Conservation (phyloP, 35 echinoderm and acorn worm genomes). For the Anneissia japonica region DNA sequence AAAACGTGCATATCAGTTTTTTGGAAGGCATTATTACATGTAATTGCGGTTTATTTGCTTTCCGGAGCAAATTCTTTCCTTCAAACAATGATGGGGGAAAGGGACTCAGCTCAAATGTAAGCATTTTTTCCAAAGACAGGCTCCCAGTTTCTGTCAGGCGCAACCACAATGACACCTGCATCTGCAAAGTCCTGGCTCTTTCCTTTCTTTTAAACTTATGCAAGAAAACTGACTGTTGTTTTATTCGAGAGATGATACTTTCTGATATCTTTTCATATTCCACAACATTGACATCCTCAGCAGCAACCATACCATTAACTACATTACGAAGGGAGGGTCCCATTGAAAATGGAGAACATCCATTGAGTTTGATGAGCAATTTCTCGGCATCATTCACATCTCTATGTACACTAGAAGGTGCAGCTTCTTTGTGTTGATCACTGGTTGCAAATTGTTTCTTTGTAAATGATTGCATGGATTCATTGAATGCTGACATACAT, state of each 20-base stretch:
- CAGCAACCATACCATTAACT: conserved; percentile 38
- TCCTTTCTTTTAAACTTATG: conserved; percentile 21
- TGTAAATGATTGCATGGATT: conserved; percentile 51
- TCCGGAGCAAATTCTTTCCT: conserved; percentile 6
- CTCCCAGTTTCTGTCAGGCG: conserved; percentile 24
- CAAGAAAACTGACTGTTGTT: conserved; percentile 12
- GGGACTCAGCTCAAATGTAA: conserved; percentile 32
- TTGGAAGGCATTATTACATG: background rate
- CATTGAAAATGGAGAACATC: conserved; percentile 11
- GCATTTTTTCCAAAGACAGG: conserved; percentile 18
- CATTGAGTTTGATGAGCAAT: conserved; percentile 3
- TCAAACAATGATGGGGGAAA: conserved; percentile 32
- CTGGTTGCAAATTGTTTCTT: conserved; percentile 33
- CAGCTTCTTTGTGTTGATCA: conserved; percentile 48
- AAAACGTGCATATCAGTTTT: conserved; percentile 6
- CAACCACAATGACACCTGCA: background rate
- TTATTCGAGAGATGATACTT: conserved; percentile 29
- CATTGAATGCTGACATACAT: conserved; percentile 20
- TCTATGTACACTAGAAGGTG: conserved; percentile 9
- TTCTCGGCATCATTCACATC: conserved; percentile 15
- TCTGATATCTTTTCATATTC: conserved; percentile 11
- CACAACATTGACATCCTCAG: conserved; percentile 41
- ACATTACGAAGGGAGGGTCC: conserved; percentile 45
- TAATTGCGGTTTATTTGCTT: conserved; percentile 47
- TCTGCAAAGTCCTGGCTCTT: conserved; percentile 20